Evolutionary conservation across 1,140 invertebrate species (phyloP).

Genomic region (Drosophila jambulina): DNA sequence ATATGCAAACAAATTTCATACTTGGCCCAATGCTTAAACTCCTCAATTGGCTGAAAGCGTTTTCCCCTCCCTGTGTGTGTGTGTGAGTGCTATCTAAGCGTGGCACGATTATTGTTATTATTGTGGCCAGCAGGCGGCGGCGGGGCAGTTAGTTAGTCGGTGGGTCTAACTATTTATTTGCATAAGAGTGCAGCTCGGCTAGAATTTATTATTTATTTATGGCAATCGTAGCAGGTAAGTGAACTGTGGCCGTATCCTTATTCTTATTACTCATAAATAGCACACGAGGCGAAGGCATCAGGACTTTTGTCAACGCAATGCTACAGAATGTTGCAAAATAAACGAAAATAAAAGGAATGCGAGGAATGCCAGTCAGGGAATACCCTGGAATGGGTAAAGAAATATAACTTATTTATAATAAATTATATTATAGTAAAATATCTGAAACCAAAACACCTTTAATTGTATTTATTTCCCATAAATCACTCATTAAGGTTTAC

Average conservation of each 20-base stretch:
- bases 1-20: conserved; percentile 80
- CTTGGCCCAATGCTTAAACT: conserved; percentile 84
- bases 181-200: conserved; percentile 46
- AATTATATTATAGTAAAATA: too few relatives aligned
- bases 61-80: conserved; percentile 40
- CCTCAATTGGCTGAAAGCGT: conserved; percentile 80
- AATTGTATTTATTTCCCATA: neutral
- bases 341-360: conserved; percentile 51
- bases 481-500: neutral
- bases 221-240: conserved; percentile 40
- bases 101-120: conserved; percentile 84
- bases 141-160: conserved; percentile 37
- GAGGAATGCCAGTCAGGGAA: neutral
- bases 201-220: conserved; percentile 38
- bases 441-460: too few relatives aligned
- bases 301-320: conserved; percentile 71
- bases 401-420: too few relatives aligned
- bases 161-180: conserved; percentile 59
- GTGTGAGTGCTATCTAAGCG: conserved; percentile 71
- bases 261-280: conserved; percentile 67
- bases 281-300: conserved; percentile 45
- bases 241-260: conserved; percentile 17
- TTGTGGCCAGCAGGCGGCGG: conserved; percentile 46
- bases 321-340: conserved; percentile 49
- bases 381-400: neutral